Conservation (phyloP, 2,888 invertebrate species). For the Listrodromus nycthemerus region DNA sequence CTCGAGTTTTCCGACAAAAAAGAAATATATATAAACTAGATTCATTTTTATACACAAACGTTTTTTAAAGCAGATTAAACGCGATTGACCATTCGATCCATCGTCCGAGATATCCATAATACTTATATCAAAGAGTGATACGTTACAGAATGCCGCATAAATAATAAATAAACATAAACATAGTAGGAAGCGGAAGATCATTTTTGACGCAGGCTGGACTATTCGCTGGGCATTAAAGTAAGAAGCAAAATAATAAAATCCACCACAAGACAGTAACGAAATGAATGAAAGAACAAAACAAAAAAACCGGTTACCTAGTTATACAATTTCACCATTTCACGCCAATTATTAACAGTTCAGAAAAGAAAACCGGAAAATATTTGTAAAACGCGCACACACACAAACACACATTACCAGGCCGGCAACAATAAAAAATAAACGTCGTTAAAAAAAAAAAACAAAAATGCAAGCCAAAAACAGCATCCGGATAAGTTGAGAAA, state of each 20-base stretch:
- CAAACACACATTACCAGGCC: constrained; percentile 43
- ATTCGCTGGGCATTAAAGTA: constrained; percentile 84
- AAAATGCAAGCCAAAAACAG: constrained; percentile 59
- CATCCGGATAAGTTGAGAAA: constrained; percentile 52
- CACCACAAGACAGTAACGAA: constrained; percentile 23
- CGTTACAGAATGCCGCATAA: constrained; percentile 78
- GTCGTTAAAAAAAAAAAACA: constrained; percentile 48
- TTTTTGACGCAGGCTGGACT: constrained; percentile 81
- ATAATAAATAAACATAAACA: constrained; percentile 73
- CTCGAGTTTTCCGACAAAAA: not conserved
- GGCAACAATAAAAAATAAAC: constrained; percentile 46
- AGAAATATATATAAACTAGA: constrained; percentile 23
- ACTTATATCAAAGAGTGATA: constrained; percentile 78
- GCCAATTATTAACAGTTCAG: constrained; percentile 47
- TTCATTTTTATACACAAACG: constrained; percentile 51
- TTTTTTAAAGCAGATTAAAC: constrained; percentile 17
- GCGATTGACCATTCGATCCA: constrained; percentile 72
- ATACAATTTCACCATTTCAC: constrained; percentile 63
- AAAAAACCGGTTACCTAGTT: constrained; percentile 82
- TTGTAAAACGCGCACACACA: constrained; percentile 56
- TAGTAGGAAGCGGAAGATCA: constrained; percentile 57
- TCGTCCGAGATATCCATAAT: constrained; percentile 75
- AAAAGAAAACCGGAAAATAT: constrained; percentile 42
- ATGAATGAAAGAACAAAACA: constrained; percentile 15
- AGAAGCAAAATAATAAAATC: constrained; percentile 48